These are phyloP conservation scores for Oxycera nigricornis DNA, from an alignment of 2,888 invertebrate species.

Conservation along the genomic window DNA sequence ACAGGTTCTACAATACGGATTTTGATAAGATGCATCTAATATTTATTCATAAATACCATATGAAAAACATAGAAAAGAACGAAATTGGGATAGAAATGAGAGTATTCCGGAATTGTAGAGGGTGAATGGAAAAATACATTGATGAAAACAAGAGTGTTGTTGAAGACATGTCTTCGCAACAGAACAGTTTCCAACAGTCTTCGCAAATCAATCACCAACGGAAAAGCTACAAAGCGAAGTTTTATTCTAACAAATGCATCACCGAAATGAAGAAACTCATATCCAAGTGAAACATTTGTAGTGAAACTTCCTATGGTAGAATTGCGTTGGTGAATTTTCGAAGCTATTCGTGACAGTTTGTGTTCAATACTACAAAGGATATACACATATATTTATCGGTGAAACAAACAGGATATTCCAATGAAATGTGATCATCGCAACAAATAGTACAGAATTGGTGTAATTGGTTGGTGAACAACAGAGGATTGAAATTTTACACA, in stretches of 20 bases:
- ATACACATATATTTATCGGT: too few relatives aligned
- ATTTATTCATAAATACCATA: too few relatives aligned
- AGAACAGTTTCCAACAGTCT: constrained; percentile 45
- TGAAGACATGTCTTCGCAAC: neutral
- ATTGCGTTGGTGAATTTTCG: neutral
- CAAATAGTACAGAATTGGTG: neutral
- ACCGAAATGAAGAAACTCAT: neutral
- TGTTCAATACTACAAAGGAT: neutral
- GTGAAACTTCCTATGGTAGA: neutral
- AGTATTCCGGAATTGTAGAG: constrained; percentile 43
- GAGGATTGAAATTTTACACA: neutral
- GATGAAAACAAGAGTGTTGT: neutral
- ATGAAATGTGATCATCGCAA: neutral
- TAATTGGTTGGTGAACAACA: neutral
- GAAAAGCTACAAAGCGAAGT: too few relatives aligned
- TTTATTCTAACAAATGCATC: neutral
- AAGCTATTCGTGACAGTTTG: neutral
- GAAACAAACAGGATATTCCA: too few relatives aligned
- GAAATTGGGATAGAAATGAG: too few relatives aligned
- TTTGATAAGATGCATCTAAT: too few relatives aligned
- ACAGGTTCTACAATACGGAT: too few relatives aligned
- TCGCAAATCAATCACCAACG: neutral
- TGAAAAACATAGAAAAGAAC: too few relatives aligned
- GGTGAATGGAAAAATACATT: constrained; percentile 26
- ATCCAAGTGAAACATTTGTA: neutral